phyloP scores from a whole-genome alignment of 23 tunicate species.

The Styela plicata region DNA sequence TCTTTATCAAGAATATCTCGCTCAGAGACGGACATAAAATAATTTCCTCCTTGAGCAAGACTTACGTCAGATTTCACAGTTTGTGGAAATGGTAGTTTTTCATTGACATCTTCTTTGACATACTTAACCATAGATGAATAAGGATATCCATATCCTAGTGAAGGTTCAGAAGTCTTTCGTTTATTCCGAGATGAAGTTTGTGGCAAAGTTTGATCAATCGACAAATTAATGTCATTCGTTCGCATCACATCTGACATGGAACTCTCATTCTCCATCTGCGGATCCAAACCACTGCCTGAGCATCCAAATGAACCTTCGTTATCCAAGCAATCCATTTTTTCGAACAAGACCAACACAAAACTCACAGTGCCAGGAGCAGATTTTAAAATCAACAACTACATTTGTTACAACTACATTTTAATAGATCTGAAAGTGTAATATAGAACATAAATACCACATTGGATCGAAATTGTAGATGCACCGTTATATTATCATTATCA shows the following conservation, averaged over 20 bases:
- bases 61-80: background rate
- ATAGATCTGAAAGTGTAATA: too few relatives aligned
- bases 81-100: background rate
- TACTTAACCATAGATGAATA: background rate
- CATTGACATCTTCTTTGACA: background rate
- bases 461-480: too few relatives aligned
- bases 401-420: too few relatives aligned
- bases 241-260: background rate
- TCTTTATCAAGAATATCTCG: conserved; percentile 20
- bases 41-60: background rate
- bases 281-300: background rate
- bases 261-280: background rate
- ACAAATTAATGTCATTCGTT: background rate
- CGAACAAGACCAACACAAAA: too few relatives aligned
- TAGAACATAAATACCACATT: too few relatives aligned
- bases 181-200: background rate
- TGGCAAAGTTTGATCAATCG: background rate
- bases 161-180: background rate
- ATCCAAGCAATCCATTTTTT: background rate
- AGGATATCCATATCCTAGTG: background rate
- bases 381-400: too few relatives aligned
- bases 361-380: too few relatives aligned
- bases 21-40: conserved; percentile 2
- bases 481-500: too few relatives aligned
- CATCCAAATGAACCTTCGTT: background rate